Base-by-base conservation (phyloP, 2,113 vertebrate genomes). In the Salvator merianae region DNA sequence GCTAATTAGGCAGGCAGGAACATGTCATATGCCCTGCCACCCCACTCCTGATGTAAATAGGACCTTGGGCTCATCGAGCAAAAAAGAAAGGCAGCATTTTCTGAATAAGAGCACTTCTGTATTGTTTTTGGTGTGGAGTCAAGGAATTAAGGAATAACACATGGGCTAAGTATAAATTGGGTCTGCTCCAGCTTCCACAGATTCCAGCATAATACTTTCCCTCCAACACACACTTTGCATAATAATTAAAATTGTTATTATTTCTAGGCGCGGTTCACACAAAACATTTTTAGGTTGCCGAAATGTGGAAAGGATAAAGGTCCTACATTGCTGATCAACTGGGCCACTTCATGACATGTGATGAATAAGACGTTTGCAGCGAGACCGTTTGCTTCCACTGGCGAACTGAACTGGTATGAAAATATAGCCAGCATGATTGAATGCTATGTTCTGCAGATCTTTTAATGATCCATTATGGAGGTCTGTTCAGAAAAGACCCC, bases 341-440 rank as follows among this genome's bases (percentile, higher is more conserved):
- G 30, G 34, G 53, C 59, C 24, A 26, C 50, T 24, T 63, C 62
- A 69, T 68, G 65, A 9, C 38, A 87, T 0, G 50, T 75, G 89
- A 82, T 75, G 88, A 53, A 38, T 74, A 77, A 65, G 43, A 71
- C 70, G 76, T 89, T 92, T 86, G 86, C 81, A 85, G 43, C 85
- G 82, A 90, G 40, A 90, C 66, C 70, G 36, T 43, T 90, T 90
- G 87, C 50, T 78, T 47, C 82, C 53, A 71, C 38, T 70, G 79
- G 91, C 86, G 72, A 81, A 82, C 83, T 2, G 38, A 66, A 80
- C 85, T 90, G 86, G 63, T 65, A 84, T 82, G 79, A 82, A 93
- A 91, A 93, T 84, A 47, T 87, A 90, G 84, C 91, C 89, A 89
- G 86, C 88, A 92, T 86, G 59, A 75, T 88, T 81, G 43, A 65